Evolutionary conservation across 2,797 vertebrate species (phyloP).

Genomic region (Gila robusta): DNA sequence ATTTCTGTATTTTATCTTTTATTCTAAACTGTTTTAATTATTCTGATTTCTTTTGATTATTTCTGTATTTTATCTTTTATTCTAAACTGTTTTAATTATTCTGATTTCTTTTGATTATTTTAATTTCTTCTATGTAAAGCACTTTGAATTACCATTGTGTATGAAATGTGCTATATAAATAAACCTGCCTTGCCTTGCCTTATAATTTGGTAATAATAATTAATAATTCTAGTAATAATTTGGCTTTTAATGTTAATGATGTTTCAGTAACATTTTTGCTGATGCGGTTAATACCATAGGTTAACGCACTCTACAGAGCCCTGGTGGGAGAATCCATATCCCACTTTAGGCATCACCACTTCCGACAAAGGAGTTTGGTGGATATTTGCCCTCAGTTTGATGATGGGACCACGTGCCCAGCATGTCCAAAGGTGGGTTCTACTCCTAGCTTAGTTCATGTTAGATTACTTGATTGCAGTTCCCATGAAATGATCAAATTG

Average conservation of each 20-base stretch:
- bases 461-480: not conserved
- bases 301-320: constrained; percentile 24
- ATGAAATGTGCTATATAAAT: too few relatives aligned
- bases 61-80: too few relatives aligned
- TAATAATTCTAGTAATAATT: too few relatives aligned
- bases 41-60: too few relatives aligned
- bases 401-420: constrained; percentile 33
- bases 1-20: too few relatives aligned
- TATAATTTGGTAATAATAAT: too few relatives aligned
- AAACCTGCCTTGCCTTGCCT: too few relatives aligned
- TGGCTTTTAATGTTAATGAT: not conserved
- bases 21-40: too few relatives aligned
- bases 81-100: too few relatives aligned
- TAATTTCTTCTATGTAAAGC: too few relatives aligned
- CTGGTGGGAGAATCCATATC: constrained; percentile 32
- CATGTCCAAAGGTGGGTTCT: constrained; percentile 31
- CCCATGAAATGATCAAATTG: not conserved
- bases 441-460: constrained; percentile 2
- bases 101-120: too few relatives aligned
- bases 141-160: too few relatives aligned
- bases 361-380: not conserved
- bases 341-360: constrained; percentile 21
- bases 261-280: constrained; percentile 1
- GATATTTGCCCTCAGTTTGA: constrained; percentile 7
- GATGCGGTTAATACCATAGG: not conserved